These are phyloP conservation scores for Hipposideros larvatus DNA, from an alignment of 2,797 vertebrate species.

Conservation along the genomic window DNA sequence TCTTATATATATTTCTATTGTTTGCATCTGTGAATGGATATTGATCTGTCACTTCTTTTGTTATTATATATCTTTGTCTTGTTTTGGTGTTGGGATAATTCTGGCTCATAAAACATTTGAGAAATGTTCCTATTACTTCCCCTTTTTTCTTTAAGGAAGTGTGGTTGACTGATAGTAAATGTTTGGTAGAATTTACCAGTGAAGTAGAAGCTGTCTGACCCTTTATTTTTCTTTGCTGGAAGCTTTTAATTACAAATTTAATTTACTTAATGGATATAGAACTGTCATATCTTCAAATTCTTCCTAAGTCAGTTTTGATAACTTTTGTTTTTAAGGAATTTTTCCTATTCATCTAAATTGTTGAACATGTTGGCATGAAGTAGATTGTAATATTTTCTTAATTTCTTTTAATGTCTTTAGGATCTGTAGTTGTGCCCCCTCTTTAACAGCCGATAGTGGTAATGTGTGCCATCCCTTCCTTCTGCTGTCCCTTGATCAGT, in stretches of 20 bases:
- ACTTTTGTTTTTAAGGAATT: not conserved
- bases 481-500: not conserved
- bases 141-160: not conserved
- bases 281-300: not conserved
- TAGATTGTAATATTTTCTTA: not conserved
- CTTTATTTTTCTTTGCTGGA: not conserved
- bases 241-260: not conserved
- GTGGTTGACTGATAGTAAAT: not conserved
- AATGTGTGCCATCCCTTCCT: not conserved
- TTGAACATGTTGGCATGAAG: not conserved
- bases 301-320: not conserved
- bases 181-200: not conserved
- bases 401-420: not conserved
- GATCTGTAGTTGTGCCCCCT: rapidly evolving
- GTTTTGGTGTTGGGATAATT: not conserved
- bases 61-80: not conserved
- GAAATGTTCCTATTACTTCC: not conserved
- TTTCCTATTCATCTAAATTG: not conserved
- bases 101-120: not conserved
- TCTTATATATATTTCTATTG: not conserved
- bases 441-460: not conserved
- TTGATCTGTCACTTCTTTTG: not conserved
- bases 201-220: not conserved
- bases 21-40: not conserved
- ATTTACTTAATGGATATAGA: not conserved